phyloP scores from a whole-genome alignment of 2,113 vertebrate species.

The human region GRCh38 chr5:179707001-179707500 shows the following conservation, averaged over 20 bases:
- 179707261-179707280: neutral
- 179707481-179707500: too few relatives aligned
- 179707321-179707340: too few relatives aligned
- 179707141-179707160: conserved; percentile 98
- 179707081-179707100: neutral
- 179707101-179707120: conserved; percentile 21
- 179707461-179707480: too few relatives aligned
- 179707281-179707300: neutral
- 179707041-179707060: neutral
- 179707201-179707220: neutral
- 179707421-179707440: too few relatives aligned
- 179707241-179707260: neutral
- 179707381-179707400: too few relatives aligned
- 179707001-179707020: conserved; percentile 19
- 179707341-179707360: too few relatives aligned
- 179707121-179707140: conserved; percentile 91
- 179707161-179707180: conserved; percentile 96
- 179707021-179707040: neutral
- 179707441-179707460: too few relatives aligned
- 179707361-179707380: too few relatives aligned
- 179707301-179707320: too few relatives aligned
- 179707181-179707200: conserved; percentile 95
- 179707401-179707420: too few relatives aligned
- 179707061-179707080: neutral
- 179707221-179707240: neutral